Conservation (phyloP, 2,888 invertebrate genomes). For the Nemotelus pantherinus region DNA sequence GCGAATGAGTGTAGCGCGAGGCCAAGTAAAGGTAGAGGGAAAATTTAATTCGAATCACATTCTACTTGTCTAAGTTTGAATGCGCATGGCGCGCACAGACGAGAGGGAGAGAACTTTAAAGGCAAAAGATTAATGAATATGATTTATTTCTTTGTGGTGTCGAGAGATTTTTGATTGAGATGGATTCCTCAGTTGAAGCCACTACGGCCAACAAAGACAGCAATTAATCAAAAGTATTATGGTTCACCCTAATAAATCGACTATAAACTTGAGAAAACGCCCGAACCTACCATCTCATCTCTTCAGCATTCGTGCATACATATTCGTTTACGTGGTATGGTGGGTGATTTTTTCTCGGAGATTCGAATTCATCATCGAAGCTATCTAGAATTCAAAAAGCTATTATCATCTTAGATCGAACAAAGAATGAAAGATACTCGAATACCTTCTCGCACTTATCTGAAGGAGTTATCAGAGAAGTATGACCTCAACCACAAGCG, state of each 20-base stretch:
- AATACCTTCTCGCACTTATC: slow-evolving; percentile 14
- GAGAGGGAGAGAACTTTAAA: slow-evolving; percentile 19
- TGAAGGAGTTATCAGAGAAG: slow-evolving; percentile 13
- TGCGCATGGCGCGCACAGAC: too few species aligned
- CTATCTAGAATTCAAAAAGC: background rate
- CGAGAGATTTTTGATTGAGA: slow-evolving; percentile 42
- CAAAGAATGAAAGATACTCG: slow-evolving; percentile 5
- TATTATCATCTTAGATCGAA: slow-evolving; percentile 14
- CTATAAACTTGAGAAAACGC: slow-evolving; percentile 22
- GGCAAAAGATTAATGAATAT: slow-evolving; percentile 44
- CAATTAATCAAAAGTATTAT: slow-evolving; percentile 43
- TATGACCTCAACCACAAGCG: background rate
- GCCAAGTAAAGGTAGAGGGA: slow-evolving; percentile 6
- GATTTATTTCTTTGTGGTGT: slow-evolving; percentile 45
- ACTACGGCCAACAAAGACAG: slow-evolving; percentile 36
- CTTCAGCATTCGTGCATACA: too few species aligned
- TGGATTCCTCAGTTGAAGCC: slow-evolving; percentile 9
- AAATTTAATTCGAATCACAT: slow-evolving; percentile 18
- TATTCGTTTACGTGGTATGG: background rate
- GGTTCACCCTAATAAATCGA: slow-evolving; percentile 27
- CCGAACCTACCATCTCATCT: too few species aligned
- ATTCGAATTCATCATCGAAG: background rate
- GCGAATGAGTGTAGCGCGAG: background rate
- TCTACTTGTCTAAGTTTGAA: background rate
- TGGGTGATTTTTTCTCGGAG: background rate